Evolutionary conservation across 2,113 vertebrate genomes (phyloP).

Genomic region (Hippocampus mohnikei): DNA sequence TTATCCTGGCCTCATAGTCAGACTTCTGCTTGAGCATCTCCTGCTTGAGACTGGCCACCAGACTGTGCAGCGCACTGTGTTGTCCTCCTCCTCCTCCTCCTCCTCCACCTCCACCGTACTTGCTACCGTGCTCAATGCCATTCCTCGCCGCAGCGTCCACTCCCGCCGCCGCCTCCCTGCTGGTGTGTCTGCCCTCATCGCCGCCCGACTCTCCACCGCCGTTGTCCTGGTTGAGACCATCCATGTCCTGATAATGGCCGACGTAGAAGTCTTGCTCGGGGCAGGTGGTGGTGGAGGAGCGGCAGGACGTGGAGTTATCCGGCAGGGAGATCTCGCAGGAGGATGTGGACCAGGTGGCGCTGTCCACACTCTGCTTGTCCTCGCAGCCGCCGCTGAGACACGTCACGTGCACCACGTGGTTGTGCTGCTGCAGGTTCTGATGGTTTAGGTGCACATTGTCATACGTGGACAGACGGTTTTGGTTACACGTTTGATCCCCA

Average conservation of each 20-base stretch:
- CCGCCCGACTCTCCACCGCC: slow-evolving; percentile 59
- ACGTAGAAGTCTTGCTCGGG: slow-evolving; percentile 90
- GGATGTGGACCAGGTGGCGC: slow-evolving; percentile 97
- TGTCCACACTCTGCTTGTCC: slow-evolving; percentile 96
- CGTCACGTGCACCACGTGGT: slow-evolving; percentile 43
- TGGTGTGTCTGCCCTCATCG: slow-evolving; percentile 70
- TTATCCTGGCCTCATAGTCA: slow-evolving; percentile 92
- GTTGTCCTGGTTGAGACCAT: slow-evolving; percentile 68
- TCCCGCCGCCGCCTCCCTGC: slow-evolving; percentile 72
- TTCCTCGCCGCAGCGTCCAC: slow-evolving; percentile 66
- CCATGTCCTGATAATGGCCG: slow-evolving; percentile 83
- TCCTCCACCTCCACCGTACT: slow-evolving; percentile 79
- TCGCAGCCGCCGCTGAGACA: slow-evolving; percentile 76
- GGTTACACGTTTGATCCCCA: slow-evolving; percentile 68
- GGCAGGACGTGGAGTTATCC: slow-evolving; percentile 90
- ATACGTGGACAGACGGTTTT: slow-evolving; percentile 92
- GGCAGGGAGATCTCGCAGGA: slow-evolving; percentile 96
- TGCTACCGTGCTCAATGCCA: slow-evolving; percentile 85
- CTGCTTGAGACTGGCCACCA: slow-evolving; percentile 93
- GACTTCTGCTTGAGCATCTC: slow-evolving; percentile 95
- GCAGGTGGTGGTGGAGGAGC: slow-evolving; percentile 94
- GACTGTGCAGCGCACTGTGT: slow-evolving; percentile 91
- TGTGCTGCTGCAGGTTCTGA: slow-evolving; percentile 73
- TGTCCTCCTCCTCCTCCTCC: slow-evolving; percentile 77
- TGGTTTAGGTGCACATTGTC: slow-evolving; percentile 93